Conservation (phyloP, 2,113 vertebrate genomes). For the Brachypodius melanocephalos region DNA sequence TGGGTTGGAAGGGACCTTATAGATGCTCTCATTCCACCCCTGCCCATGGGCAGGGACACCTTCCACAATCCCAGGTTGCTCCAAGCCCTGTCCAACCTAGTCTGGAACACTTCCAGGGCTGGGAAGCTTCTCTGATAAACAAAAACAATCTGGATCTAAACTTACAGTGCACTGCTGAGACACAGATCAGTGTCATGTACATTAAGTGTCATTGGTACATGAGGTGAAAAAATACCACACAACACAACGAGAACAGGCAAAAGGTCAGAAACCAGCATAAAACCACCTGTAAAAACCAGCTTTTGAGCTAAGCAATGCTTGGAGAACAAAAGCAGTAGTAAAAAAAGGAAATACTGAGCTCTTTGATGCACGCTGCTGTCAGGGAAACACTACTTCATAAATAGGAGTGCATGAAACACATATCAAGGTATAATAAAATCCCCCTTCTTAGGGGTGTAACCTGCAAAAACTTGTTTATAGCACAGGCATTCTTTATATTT, state of each 20-base stretch:
- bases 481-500: not conserved
- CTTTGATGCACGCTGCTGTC: not conserved
- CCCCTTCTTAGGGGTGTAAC: not conserved
- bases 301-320: not conserved
- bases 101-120: not conserved
- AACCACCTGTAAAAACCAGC: not conserved
- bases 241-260: not conserved
- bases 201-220: not conserved
- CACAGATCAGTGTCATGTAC: not conserved
- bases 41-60: not conserved
- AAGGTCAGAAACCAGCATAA: not conserved
- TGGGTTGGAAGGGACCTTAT: not conserved
- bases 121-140: not conserved
- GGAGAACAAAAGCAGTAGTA: not conserved
- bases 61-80: not conserved
- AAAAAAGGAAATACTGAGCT: not conserved
- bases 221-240: accelerated
- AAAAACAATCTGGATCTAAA: not conserved
- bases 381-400: not conserved
- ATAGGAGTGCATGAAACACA: not conserved
- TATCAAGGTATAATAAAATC: not conserved
- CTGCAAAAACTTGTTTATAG: not conserved
- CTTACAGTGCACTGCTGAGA: not conserved
- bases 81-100: not conserved
- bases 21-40: not conserved